Conservation (phyloP, 2,888 invertebrate genomes). For the Eristalinus aeneus region DNA sequence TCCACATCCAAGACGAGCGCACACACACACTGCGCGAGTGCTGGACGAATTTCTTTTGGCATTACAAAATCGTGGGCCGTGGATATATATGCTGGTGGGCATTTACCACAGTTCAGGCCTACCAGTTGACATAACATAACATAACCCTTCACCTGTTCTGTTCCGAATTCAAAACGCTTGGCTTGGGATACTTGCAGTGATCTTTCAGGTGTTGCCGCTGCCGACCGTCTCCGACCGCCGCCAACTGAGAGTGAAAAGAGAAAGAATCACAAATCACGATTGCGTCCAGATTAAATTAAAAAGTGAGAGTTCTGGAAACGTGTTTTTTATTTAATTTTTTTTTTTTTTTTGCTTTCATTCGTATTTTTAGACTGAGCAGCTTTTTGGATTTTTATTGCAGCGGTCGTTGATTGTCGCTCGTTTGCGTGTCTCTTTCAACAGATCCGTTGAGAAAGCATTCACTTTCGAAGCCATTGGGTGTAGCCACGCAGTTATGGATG, state of each 20-base stretch:
- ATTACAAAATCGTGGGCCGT: background rate
- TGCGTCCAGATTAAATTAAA: conserved; percentile 68
- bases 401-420: conserved; percentile 10
- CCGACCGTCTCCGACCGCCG: background rate
- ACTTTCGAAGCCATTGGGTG: conserved; percentile 59
- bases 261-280: conserved; percentile 66
- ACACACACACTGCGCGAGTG: background rate
- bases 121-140: conserved; percentile 43
- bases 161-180: conserved; percentile 23
- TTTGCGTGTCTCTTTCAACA: conserved; percentile 19
- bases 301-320: conserved; percentile 70
- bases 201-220: background rate
- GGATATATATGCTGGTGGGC: background rate
- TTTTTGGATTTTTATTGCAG: conserved; percentile 19
- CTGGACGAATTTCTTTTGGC: conserved; percentile 34
- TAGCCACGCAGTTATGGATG: conserved; percentile 3
- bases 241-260: conserved; percentile 37
- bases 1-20: conserved; percentile 19
- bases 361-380: background rate
- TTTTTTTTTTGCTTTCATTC: background rate
- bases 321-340: conserved; percentile 47
- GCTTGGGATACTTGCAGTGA: conserved; percentile 17
- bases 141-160: conserved; percentile 51
- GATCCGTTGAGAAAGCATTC: conserved; percentile 38
- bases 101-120: conserved; percentile 13